Evolutionary conservation across 2,113 vertebrate genomes (phyloP).

Genomic region (Zingel zingel): DNA sequence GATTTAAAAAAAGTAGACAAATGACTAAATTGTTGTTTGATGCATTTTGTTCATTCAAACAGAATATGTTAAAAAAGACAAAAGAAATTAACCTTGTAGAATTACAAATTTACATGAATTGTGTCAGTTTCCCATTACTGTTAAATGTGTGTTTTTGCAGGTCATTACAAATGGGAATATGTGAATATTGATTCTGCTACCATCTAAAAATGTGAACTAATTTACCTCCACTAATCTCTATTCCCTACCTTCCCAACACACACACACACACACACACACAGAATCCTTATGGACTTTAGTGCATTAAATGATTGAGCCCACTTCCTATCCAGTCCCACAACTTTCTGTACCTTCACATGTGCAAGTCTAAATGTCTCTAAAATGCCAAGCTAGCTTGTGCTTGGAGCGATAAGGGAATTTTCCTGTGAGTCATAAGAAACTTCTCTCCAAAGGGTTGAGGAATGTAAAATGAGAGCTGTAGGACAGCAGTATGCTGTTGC

Average conservation of each 20-base stretch:
- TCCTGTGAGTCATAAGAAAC: constrained; percentile 71
- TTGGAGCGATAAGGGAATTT: constrained; percentile 71
- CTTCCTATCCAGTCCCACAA: constrained; percentile 45
- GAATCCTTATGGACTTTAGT: constrained; percentile 48
- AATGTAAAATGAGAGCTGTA: constrained; percentile 51
- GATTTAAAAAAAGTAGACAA: background rate
- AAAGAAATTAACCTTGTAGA: background rate
- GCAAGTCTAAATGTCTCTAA: constrained; percentile 55
- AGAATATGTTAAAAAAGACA: background rate
- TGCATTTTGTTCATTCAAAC: background rate
- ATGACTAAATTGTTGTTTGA: background rate
- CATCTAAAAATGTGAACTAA: constrained; percentile 17
- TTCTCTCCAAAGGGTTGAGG: constrained; percentile 61
- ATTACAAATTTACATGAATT: background rate
- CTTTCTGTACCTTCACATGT: constrained; percentile 51
- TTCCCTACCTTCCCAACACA: background rate
- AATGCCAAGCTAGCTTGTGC: constrained; percentile 68
- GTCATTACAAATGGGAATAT: background rate
- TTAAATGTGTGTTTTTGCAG: background rate
- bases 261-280: constrained; percentile 8
- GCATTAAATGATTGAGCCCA: constrained; percentile 40
- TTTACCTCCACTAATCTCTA: constrained; percentile 2
- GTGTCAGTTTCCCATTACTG: background rate
- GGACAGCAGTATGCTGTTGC: constrained; percentile 59
- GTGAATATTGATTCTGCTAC: background rate